A percentile compares a stretch with the other conserved stretches of the same genome.
Evolutionary conservation across 2,113 vertebrate genomes (phyloP).

Genomic region (Elephantulus edwardii): DNA sequence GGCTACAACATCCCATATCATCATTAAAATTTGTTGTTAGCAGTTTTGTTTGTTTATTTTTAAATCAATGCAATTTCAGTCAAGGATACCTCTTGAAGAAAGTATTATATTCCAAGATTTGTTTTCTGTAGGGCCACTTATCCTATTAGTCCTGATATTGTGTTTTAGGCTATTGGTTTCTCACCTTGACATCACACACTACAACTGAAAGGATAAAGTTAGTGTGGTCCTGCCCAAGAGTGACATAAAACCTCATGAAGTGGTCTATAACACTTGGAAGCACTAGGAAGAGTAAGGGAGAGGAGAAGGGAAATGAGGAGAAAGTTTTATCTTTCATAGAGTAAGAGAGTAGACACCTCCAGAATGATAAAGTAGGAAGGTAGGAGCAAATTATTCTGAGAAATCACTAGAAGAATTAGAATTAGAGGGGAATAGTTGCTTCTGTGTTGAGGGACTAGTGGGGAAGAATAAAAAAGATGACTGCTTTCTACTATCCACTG

Average conservation of each 20-base stretch:
- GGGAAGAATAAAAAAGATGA: neutral
- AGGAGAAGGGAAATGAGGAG: neutral
- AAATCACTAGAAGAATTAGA: neutral
- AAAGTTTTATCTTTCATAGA: neutral
- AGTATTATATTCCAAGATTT: too few relatives aligned
- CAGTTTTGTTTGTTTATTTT: too few relatives aligned
- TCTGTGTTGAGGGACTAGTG: neutral
- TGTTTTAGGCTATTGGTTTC: conserved; percentile 33
- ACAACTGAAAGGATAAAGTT: neutral
- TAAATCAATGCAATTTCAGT: too few relatives aligned
- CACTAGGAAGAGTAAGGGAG: neutral
- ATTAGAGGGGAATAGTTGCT: neutral
- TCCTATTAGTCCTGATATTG: neutral
- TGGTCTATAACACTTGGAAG: neutral
- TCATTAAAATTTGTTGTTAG: too few relatives aligned
- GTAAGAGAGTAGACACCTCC: neutral
- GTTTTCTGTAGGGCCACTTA: neutral
- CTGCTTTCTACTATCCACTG: neutral
- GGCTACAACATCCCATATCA: too few relatives aligned
- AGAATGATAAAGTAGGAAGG: conserved; percentile 1
- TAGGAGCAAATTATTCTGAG: conserved; percentile 26
- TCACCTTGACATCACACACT: neutral
- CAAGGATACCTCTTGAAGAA: too few relatives aligned
- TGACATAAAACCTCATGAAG: neutral
- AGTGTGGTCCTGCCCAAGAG: neutral